phyloP scores from a whole-genome alignment of 2,888 invertebrate species.

The Chalcis sispes region DNA sequence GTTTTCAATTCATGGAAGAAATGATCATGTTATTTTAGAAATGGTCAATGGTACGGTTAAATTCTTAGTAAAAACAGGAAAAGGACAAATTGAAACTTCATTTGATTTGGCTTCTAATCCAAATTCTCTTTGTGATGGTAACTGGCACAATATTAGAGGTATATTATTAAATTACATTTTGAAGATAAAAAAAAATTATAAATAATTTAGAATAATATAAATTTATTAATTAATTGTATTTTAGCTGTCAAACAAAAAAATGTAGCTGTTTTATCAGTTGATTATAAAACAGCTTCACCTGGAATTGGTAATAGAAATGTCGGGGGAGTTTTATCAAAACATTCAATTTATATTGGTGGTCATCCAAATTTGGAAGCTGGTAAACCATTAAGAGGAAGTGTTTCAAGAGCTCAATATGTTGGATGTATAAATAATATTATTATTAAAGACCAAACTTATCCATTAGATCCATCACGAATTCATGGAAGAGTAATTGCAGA shows the following conservation, averaged over 20 bases:
- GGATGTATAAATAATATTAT: slow-evolving; percentile 87
- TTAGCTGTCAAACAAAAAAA: slow-evolving; percentile 92
- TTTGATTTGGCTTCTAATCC: slow-evolving; percentile 82
- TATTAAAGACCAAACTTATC: slow-evolving; percentile 78
- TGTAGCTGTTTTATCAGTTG: slow-evolving; percentile 91
- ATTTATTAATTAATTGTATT: slow-evolving; percentile 54
- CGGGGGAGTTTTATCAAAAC: slow-evolving; percentile 86
- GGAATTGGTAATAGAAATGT: slow-evolving; percentile 82
- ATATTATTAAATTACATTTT: background rate
- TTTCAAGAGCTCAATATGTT: slow-evolving; percentile 84
- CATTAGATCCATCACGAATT: slow-evolving; percentile 79
- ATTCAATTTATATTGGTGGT: slow-evolving; percentile 94
- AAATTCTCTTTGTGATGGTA: slow-evolving; percentile 91
- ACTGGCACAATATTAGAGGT: slow-evolving; percentile 94
- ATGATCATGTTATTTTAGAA: slow-evolving; percentile 90
- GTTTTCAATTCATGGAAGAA: slow-evolving; percentile 88
- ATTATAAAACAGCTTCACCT: slow-evolving; percentile 86
- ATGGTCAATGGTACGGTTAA: slow-evolving; percentile 90
- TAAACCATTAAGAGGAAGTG: slow-evolving; percentile 80
- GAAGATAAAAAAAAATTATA: background rate
- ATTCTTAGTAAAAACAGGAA: slow-evolving; percentile 89
- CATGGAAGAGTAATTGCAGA: slow-evolving; percentile 86
- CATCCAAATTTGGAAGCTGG: slow-evolving; percentile 78
- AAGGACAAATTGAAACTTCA: slow-evolving; percentile 86
- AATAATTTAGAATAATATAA: background rate